Evolutionary conservation across 2,797 vertebrate species (phyloP).

Genomic region (Chanos chanos): DNA sequence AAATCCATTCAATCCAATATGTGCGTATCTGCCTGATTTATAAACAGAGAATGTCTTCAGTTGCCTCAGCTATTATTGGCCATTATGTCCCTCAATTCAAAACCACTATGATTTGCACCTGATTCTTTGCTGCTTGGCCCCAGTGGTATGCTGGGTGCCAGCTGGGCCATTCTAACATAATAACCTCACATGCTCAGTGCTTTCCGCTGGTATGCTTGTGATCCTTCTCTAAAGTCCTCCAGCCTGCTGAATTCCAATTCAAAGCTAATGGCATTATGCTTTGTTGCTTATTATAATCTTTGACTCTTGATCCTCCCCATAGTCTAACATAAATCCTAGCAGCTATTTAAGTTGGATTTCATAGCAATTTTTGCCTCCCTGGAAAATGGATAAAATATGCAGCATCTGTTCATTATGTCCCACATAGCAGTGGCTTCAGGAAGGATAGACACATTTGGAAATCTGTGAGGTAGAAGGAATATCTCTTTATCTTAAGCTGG

Average conservation of each 20-base stretch:
- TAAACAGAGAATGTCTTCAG: too few species aligned
- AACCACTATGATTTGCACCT: conserved; percentile 2
- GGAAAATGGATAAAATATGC: neutral
- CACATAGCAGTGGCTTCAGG: conserved; percentile 39
- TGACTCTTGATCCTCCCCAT: neutral
- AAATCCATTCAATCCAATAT: too few species aligned
- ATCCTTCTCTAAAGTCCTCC: neutral
- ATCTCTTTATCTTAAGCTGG: conserved; percentile 28
- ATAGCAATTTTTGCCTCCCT: neutral
- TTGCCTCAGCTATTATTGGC: too few species aligned
- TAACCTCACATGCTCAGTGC: neutral
- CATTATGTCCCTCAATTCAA: neutral
- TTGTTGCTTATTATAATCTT: neutral
- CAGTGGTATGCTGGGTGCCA: conserved; percentile 6
- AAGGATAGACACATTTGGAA: conserved; percentile 31
- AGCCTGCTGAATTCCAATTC: conserved; percentile 6
- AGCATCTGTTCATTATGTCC: conserved; percentile 6
- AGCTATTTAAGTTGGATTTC: neutral
- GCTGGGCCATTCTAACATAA: conserved; percentile 17
- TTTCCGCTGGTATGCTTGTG: conserved; percentile 2
- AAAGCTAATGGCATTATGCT: neutral
- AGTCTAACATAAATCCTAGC: too few species aligned
- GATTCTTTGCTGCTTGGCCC: conserved; percentile 1
- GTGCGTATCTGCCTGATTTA: too few species aligned
- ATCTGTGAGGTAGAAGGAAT: conserved; percentile 26